Base-by-base conservation (phyloP, 1,140 invertebrate genomes). In the Leptopilina clavipes region DNA sequence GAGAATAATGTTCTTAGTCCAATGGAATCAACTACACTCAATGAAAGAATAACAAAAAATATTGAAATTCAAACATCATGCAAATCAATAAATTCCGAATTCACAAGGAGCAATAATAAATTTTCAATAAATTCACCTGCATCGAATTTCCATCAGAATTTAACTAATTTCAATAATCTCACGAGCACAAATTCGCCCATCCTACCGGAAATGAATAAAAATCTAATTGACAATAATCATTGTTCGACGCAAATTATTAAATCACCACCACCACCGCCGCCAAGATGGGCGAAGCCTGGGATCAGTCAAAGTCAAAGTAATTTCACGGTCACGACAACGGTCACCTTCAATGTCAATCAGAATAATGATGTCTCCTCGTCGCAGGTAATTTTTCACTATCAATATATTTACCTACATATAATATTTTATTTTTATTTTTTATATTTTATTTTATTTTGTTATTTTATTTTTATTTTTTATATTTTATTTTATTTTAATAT, bases 321-420 rank as follows among this genome's bases (percentile, higher is more conserved):
- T 84, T 95, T 96, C 84, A 96, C 93, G 2, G 94, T 96, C 3
- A 96, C 95, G 8, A 95, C 95, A 3, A 96, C 95, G 0, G 94
- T 96, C 7, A 96, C 95, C 6, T 96, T 96, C 83, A 95, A 94
- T 80, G 93, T 96, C 76, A 94, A 94, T 88, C 87, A 89, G 40
- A 79, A 48, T 9, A 86, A 73, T 52, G 86, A 88, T 17, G 25
- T 79, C 12, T 11, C 22, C 1, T 73, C 73, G 1, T 74, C 78
- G 7, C 81, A 84, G 87, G 86, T 90, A 81, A 52, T 52, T 52
- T 52, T 52, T 52, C 7, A 52, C n/a, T 73, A 73, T 73, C 52
- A 73, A 73, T 73, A 73, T 19, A 59, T n/a, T n/a, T n/a, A n/a
- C n/a, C n/a, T n/a, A n/a, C n/a, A n/a, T n/a, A n/a, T n/a, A n/a